Percentiles rank a stretch among this genome's conserved stretches.
Conservation (phyloP, 1,140 invertebrate species). For the Bombus picipes region DNA sequence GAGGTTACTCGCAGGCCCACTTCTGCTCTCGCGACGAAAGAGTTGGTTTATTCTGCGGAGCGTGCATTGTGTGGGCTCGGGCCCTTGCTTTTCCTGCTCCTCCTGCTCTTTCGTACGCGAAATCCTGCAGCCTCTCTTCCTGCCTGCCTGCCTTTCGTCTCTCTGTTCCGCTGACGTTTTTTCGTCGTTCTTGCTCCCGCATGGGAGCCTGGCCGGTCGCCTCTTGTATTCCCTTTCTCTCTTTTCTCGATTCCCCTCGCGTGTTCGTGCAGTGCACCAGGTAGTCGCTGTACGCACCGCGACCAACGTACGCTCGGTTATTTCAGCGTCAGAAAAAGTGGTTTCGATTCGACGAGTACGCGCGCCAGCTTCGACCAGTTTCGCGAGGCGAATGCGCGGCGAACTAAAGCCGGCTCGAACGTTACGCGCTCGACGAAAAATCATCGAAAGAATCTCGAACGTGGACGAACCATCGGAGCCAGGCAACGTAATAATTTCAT, state of each 20-base stretch:
- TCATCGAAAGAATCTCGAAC: neutral
- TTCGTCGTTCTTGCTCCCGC: neutral
- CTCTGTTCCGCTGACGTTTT: conserved; percentile 25
- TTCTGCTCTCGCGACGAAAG: conserved; percentile 58
- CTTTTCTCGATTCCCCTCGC: conserved; percentile 38
- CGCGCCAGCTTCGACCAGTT: conserved; percentile 44
- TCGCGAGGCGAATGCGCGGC: conserved; percentile 36
- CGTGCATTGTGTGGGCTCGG: conserved; percentile 71
- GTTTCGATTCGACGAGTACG: conserved; percentile 48
- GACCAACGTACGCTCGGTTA: conserved; percentile 27
- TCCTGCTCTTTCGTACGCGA: conserved; percentile 73
- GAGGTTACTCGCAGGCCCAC: conserved; percentile 60
- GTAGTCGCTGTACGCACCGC: conserved; percentile 39
- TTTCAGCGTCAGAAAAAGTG: conserved; percentile 53
- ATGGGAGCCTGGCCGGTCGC: conserved; percentile 1
- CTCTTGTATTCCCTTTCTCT: conserved; percentile 8
- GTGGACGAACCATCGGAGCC: neutral
- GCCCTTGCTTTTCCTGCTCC: conserved; percentile 70
- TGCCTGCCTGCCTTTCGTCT: conserved; percentile 6
- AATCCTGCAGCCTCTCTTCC: conserved; percentile 60
- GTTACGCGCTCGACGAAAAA: neutral
- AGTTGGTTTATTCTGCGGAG: conserved; percentile 73
- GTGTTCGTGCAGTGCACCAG: conserved; percentile 27
- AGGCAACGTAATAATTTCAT: neutral
- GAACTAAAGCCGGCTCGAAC: too few species aligned